Base-by-base conservation (phyloP, 2,113 vertebrate species). In the Neogobius melanostomus region DNA sequence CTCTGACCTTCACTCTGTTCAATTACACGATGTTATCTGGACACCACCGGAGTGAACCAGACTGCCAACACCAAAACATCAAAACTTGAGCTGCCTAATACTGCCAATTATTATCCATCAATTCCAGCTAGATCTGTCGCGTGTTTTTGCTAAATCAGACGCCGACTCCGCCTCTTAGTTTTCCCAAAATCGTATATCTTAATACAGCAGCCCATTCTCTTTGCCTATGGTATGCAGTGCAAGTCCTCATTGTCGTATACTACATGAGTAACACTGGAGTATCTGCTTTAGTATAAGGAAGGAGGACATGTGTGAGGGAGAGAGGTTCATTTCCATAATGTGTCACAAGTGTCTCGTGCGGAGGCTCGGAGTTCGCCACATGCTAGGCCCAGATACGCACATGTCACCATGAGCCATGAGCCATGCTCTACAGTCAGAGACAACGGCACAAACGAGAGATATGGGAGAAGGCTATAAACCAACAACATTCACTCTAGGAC, bases 1-100 rank as follows among this genome's bases (percentile, higher is more conserved):
- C 47, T 43, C 64, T 54, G 61, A 75, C 66, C 67, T 59, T 65
- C 67, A 59, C 52, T 57, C 59, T 50, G 21, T 45, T 61, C 56
- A 60, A 52, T 28, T 64, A 51, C n/a, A 43, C 11, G 65, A 68
- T 68, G 14, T 63, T 21, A 74, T 53, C 59, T 43, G 48, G 14
- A 14, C 56, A 17, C 65, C 6, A 16, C 63, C 59, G 17, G 28
- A 36, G 28, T 36, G 28, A 36, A 52, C 16, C 36, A 46, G n/a
- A 52, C 42, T 9, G 12, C 53, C 1, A 43, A 44, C 54, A 10
- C 16, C 46, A 3, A 16, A 16, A 17, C 8, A 36, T 36, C 4
- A 36, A 36, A 36, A 3, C 28, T 36, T 36, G 28, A 36, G 28
- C 28, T 36, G 28, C 28, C 28, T 1, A 21, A 21, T n/a, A n/a